A percentile compares a stretch with the other conserved stretches of the same genome.
Evolutionary conservation across 2,888 invertebrate genomes (phyloP).

Genomic region (Hemaris fuciformis): DNA sequence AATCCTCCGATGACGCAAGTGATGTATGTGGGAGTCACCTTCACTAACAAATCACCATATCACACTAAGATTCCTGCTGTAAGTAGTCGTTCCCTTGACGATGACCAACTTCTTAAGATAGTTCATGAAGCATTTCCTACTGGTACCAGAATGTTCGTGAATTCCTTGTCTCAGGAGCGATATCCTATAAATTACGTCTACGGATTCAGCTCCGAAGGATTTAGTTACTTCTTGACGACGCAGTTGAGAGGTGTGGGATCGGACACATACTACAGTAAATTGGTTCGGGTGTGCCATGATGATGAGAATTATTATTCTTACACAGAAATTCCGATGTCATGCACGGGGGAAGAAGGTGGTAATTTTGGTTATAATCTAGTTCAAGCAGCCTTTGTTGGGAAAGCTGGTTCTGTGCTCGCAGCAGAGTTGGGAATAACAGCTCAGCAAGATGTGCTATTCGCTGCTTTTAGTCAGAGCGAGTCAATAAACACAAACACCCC

Average conservation of each 20-base stretch:
- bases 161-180: conserved; percentile 93
- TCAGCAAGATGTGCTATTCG: conserved; percentile 97
- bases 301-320: conserved; percentile 98
- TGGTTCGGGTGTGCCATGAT: conserved; percentile 97
- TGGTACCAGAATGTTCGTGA: conserved; percentile 95
- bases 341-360: conserved; percentile 88
- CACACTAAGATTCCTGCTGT: conserved; percentile 97
- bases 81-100: conserved; percentile 93
- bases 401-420: conserved; percentile 96
- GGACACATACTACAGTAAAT: conserved; percentile 93
- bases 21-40: conserved; percentile 97
- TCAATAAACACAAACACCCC: conserved; percentile 86
- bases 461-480: conserved; percentile 95
- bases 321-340: conserved; percentile 97
- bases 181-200: conserved; percentile 98
- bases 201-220: conserved; percentile 97
- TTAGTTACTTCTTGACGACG: conserved; percentile 97
- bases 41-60: conserved; percentile 94
- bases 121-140: conserved; percentile 95
- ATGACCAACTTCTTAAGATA: conserved; percentile 93
- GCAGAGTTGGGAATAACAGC: conserved; percentile 94
- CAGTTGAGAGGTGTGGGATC: conserved; percentile 92
- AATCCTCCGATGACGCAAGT: conserved; percentile 95
- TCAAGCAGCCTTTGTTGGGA: conserved; percentile 96
- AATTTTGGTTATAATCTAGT: conserved; percentile 92